phyloP scores from a whole-genome alignment of 2,888 invertebrate genomes.

The Asteroscopus sphinx region DNA sequence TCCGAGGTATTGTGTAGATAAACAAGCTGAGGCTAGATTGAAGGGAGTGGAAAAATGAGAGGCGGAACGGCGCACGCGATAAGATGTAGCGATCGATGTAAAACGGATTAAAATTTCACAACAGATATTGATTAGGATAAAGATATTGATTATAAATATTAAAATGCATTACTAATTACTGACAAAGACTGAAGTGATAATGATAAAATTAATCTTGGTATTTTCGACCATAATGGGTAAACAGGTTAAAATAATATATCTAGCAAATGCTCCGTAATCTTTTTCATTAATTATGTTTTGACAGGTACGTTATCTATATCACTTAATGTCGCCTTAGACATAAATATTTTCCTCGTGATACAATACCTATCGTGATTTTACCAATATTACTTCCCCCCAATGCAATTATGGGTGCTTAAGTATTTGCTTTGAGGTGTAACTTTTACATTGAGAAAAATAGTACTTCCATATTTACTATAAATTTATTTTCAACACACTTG shows the following conservation, averaged over 20 bases:
- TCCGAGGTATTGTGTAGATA: constrained; percentile 79
- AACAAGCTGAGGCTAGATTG: constrained; percentile 73
- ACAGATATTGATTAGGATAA: constrained; percentile 11
- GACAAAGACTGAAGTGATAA: constrained; percentile 20
- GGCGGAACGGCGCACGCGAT: constrained; percentile 33
- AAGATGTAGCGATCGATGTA: constrained; percentile 34
- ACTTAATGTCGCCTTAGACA: constrained; percentile 5
- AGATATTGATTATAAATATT: constrained; percentile 11
- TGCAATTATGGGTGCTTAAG: no score
- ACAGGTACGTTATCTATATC: constrained; percentile 27
- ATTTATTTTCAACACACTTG: no score
- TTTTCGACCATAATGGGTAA: constrained; percentile 12
- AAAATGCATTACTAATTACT: constrained; percentile 24
- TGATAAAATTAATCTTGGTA: constrained; percentile 15
- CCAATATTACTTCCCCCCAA: no score
- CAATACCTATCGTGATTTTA: no score
- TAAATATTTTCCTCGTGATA: background rate
- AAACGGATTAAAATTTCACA: background rate
- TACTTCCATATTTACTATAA: no score
- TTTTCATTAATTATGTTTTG: constrained; percentile 30
- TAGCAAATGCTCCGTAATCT: constrained; percentile 18
- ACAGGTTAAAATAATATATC: constrained; percentile 25
- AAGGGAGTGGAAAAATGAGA: constrained; percentile 71
- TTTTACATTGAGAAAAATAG: no score
- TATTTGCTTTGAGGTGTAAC: no score